Conservation (phyloP, 2,797 vertebrate species). For the Decapterus maruadsi region DNA sequence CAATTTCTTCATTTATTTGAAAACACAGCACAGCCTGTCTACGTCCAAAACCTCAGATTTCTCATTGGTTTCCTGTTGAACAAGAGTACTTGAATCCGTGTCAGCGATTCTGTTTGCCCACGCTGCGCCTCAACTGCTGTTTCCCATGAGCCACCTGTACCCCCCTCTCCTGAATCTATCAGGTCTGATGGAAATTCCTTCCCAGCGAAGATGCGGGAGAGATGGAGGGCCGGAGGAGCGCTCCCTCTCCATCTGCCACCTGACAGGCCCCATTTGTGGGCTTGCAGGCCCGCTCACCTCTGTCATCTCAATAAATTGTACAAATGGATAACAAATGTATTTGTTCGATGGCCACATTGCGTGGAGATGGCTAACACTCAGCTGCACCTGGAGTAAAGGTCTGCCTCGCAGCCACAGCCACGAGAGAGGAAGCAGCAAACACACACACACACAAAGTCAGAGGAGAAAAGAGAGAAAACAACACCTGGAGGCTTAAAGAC, state of each 20-base stretch:
- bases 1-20: not conserved
- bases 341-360: conserved; percentile 65
- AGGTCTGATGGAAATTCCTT: conserved; percentile 67
- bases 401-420: conserved; percentile 25
- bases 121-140: conserved; percentile 3
- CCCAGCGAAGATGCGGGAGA: conserved; percentile 64
- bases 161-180: conserved; percentile 58
- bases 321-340: conserved; percentile 82
- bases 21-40: not conserved
- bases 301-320: conserved; percentile 84
- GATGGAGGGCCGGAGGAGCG: conserved; percentile 57
- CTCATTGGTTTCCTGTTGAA: conserved; percentile 21
- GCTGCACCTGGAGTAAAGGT: conserved; percentile 50
- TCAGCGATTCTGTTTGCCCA: conserved; percentile 21
- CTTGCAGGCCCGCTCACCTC: conserved; percentile 57
- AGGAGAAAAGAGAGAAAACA: conserved; percentile 20
- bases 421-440: conserved; percentile 23
- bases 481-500: conserved; percentile 24
- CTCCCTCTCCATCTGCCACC: conserved; percentile 65
- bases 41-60: conserved; percentile 14
- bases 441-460: conserved; percentile 23
- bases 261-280: conserved; percentile 72
- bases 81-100: conserved; percentile 28
- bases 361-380: conserved; percentile 56
- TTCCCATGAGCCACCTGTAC: conserved; percentile 63